Percentiles rank a stretch among this genome's conserved stretches.
Evolutionary conservation across 2,113 vertebrate species (phyloP).

Genomic region (Takifugu flavidus): DNA sequence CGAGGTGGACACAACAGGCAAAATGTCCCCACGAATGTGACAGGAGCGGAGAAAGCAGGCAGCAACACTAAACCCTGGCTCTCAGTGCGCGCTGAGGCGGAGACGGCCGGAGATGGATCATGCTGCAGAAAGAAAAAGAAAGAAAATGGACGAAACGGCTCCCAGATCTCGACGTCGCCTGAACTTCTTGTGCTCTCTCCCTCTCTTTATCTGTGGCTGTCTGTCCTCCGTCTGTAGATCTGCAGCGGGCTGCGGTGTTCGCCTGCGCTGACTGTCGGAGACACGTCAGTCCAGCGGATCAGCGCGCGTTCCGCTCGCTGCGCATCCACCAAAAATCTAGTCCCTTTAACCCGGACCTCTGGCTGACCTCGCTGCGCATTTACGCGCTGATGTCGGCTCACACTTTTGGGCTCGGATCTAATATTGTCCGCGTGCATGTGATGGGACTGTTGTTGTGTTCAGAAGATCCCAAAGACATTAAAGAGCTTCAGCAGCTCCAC

Average conservation of each 20-base stretch:
- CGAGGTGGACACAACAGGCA: conserved; percentile 17
- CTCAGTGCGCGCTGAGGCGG: conserved; percentile 35
- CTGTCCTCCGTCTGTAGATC: too few relatives aligned
- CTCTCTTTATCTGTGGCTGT: conserved; percentile 40
- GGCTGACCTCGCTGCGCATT: not conserved
- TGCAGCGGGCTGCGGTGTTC: conserved; percentile 34
- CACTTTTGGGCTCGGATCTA: too few relatives aligned
- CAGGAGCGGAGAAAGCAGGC: not conserved
- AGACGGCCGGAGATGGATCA: conserved; percentile 55
- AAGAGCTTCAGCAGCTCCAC: too few relatives aligned
- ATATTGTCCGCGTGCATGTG: too few relatives aligned
- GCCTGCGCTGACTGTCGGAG: conserved; percentile 53
- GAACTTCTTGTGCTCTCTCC: not conserved
- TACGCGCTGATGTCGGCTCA: too few relatives aligned
- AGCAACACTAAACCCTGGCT: conserved; percentile 56
- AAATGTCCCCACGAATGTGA: conserved; percentile 21
- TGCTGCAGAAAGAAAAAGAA: conserved; percentile 52
- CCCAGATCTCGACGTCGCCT: not conserved
- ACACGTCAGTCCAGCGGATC: conserved; percentile 63
- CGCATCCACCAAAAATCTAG: conserved; percentile 36
- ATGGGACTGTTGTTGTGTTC: too few relatives aligned
- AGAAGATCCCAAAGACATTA: too few relatives aligned
- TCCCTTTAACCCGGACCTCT: conserved; percentile 22
- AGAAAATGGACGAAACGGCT: not conserved
- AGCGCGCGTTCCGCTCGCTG: conserved; percentile 37